A percentile compares a stretch with the other conserved stretches of the same genome.
Conservation (phyloP, 2,113 vertebrate genomes). For the Upupa epops region DNA sequence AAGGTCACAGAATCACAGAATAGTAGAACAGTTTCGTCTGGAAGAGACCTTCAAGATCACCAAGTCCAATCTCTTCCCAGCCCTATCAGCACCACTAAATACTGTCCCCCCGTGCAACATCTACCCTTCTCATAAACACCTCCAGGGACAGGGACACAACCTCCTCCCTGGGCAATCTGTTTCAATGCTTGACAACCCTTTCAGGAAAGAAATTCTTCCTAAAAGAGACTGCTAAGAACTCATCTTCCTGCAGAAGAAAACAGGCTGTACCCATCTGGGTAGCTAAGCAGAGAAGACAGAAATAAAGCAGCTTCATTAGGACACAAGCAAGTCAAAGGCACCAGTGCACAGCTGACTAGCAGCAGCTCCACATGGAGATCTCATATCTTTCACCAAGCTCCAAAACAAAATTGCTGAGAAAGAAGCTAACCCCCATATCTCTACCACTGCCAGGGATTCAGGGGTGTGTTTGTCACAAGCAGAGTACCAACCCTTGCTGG, state of each 20-base stretch:
- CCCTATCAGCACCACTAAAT: no score
- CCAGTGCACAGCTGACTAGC: background rate
- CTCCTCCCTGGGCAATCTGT: no score
- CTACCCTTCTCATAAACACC: no score
- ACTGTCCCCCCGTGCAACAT: no score
- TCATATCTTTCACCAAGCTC: conserved; percentile 26
- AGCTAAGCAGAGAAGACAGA: background rate
- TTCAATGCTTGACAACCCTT: no score
- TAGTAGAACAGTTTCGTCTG: no score
- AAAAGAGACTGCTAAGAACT: background rate
- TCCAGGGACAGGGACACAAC: no score
- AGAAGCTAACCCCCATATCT: background rate
- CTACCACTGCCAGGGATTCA: background rate
- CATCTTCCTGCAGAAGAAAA: background rate
- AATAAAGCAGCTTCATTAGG: conserved; percentile 33
- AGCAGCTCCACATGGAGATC: conserved; percentile 34
- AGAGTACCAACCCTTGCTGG: background rate
- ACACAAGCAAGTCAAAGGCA: conserved; percentile 13
- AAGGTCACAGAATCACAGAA: no score
- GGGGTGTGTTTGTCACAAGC: background rate
- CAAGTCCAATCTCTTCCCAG: no score
- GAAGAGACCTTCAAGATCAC: no score
- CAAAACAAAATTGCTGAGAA: background rate
- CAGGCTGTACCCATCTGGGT: background rate
- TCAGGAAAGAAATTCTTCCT: no score